Evolutionary conservation across 64 coral and sea anemone genomes (phyloP), one percentile per base, ranked within the genome.

Genomic region (Porites australiensis): DNA sequence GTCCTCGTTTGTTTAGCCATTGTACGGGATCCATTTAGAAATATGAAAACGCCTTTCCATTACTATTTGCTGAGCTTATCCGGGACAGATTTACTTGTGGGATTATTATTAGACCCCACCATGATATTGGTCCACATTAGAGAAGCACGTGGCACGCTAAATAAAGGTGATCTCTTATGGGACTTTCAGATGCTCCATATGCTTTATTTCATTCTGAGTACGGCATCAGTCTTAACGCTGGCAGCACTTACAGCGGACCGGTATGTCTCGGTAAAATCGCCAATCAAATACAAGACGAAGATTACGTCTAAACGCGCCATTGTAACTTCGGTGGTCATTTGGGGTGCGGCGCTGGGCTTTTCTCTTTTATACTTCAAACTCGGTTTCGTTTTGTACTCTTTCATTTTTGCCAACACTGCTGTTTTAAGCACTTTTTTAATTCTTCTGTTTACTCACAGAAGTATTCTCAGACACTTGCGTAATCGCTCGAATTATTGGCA

Each of bases 11-110:
- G 95, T 78, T 77, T 88, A 0, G 95, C 95, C 18, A 86, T 96
- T 22, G 50, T 96, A 51, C 70, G 87, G 59, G 95, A 96, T 44
- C 95, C 95, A 7, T 96, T 70, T 81, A 77, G 77, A 14, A 88
- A 96, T 5, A 80, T 96, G 3, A 87, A 92, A 72, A 96, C 95
- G 10, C 87, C 95, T 7, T 93, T 93, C n/a, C 93, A 85, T 45
- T 93, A 90, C 52, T 83, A 93, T 14, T 54, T 96, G 2, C 18
- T 96, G 10, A 92, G 90, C 49, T 67, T 96, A 60, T 77, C 90
- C 4, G 87, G 63, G 1, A 96, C 95, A 13, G 95, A 96, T 47
- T 71, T 96, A 11, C 8, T 96, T 0, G 87, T 96, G 7, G 91
- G 95, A 12, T 52, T 52, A 43, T 18, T 96, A 23, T 90, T 96